These are phyloP conservation scores for Thryonomys swinderianus DNA, from an alignment of 2,113 vertebrate genomes.

Conservation along the genomic window DNA sequence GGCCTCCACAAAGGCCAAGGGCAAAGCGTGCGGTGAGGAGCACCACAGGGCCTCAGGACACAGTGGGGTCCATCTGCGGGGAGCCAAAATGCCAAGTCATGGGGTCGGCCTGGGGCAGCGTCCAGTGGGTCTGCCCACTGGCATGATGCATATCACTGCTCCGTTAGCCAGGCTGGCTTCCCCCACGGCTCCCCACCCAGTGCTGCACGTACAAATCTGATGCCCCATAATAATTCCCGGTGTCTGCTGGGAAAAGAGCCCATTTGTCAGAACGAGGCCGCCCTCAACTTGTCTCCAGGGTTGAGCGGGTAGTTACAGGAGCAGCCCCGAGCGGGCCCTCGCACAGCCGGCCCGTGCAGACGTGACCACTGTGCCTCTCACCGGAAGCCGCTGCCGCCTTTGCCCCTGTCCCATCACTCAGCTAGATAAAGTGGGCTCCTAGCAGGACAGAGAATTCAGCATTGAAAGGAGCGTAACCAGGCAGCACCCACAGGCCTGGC, in stretches of 20 bases:
- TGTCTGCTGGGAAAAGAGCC: rapidly evolving
- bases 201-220: rapidly evolving
- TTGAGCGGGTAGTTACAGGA: rapidly evolving
- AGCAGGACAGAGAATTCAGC: not conserved
- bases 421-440: not conserved
- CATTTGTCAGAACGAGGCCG: no score
- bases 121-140: rapidly evolving
- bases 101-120: not conserved
- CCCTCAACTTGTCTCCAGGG: not conserved
- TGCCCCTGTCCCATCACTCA: not conserved
- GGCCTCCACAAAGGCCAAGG: not conserved
- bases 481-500: not conserved
- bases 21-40: rapidly evolving
- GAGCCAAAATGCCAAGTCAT: rapidly evolving
- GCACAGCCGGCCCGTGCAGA: not conserved
- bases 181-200: rapidly evolving
- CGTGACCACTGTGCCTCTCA: not conserved
- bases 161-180: not conserved
- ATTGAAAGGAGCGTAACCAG: not conserved
- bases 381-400: not conserved
- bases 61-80: rapidly evolving
- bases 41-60: rapidly evolving
- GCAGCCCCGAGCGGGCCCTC: rapidly evolving
- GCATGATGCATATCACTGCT: rapidly evolving
- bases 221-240: rapidly evolving